phyloP scores from a whole-genome alignment of 2,888 invertebrate species.

The Eucriotettix oculatus region DNA sequence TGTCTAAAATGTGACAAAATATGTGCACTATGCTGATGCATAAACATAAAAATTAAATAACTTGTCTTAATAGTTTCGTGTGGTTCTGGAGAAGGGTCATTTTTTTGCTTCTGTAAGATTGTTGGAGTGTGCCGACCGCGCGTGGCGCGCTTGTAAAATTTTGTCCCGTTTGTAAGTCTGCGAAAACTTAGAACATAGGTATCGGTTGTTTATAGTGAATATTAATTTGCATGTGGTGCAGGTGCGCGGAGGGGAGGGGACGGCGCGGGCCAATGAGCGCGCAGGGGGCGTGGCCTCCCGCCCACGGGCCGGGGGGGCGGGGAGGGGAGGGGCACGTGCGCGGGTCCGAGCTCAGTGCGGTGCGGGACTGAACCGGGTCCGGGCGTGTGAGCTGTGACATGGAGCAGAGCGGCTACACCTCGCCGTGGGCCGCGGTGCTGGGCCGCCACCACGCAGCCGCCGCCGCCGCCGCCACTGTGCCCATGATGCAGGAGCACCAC shows the following conservation, averaged over 20 bases:
- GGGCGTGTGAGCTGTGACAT: not conserved
- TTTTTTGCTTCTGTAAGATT: no score
- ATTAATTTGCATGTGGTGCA: not conserved
- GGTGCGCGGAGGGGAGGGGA: not conserved
- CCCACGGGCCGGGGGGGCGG: not conserved
- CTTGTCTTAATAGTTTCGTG: no score
- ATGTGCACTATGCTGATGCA: no score
- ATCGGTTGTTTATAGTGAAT: no score
- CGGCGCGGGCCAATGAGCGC: not conserved
- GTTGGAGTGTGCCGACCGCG: no score
- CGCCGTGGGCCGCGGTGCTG: conserved; percentile 28
- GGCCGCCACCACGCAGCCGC: conserved; percentile 25
- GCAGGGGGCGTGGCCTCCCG: conserved; percentile 1
- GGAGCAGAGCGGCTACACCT: not conserved
- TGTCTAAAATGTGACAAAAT: no score
- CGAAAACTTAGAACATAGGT: no score
- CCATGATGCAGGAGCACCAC: conserved; percentile 9
- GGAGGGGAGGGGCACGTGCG: not conserved
- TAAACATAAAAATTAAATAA: no score
- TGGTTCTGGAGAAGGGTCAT: no score
- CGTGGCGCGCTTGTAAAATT: no score
- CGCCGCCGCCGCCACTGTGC: conserved; percentile 34
- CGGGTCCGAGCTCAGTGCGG: not conserved
- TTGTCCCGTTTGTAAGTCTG: no score
- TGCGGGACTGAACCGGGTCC: not conserved